Percentiles rank a stretch among this genome's conserved stretches.
phyloP scores from a whole-genome alignment of 1,140 invertebrate genomes.

The Mya arenaria region DNA sequence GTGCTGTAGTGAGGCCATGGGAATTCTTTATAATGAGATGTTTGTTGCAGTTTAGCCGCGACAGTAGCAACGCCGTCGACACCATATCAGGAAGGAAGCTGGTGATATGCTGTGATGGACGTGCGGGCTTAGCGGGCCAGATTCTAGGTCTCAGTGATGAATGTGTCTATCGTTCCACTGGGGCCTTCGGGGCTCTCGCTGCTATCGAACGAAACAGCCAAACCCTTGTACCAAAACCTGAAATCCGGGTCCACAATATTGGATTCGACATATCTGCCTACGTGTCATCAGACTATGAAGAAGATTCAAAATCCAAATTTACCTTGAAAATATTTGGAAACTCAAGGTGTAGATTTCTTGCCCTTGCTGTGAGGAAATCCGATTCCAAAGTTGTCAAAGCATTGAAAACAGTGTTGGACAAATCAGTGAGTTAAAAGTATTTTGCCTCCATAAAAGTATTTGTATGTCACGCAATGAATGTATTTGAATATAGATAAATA shows the following conservation, averaged over 20 bases:
- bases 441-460: too few relatives aligned
- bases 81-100: conserved; percentile 65
- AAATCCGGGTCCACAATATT: conserved; percentile 74
- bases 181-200: conserved; percentile 74
- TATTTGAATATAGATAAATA: too few relatives aligned
- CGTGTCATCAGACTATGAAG: conserved; percentile 61
- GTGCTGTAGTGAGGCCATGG: too few relatives aligned
- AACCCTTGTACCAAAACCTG: conserved; percentile 70
- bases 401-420: conserved; percentile 74
- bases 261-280: conserved; percentile 77
- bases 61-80: conserved; percentile 69
- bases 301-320: conserved; percentile 69
- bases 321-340: conserved; percentile 78
- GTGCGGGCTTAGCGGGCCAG: conserved; percentile 68
- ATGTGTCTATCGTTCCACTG: conserved; percentile 72
- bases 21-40: too few relatives aligned
- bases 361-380: conserved; percentile 72
- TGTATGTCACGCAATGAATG: too few relatives aligned
- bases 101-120: conserved; percentile 74
- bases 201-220: conserved; percentile 69
- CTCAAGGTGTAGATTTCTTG: conserved; percentile 71
- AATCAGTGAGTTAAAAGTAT: conserved; percentile 78
- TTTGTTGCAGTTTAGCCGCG: conserved; percentile 71
- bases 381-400: conserved; percentile 76
- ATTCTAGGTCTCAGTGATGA: conserved; percentile 75